These are phyloP conservation scores for Hyla sarda DNA, from an alignment of 2,113 vertebrate genomes.

Conservation along the genomic window DNA sequence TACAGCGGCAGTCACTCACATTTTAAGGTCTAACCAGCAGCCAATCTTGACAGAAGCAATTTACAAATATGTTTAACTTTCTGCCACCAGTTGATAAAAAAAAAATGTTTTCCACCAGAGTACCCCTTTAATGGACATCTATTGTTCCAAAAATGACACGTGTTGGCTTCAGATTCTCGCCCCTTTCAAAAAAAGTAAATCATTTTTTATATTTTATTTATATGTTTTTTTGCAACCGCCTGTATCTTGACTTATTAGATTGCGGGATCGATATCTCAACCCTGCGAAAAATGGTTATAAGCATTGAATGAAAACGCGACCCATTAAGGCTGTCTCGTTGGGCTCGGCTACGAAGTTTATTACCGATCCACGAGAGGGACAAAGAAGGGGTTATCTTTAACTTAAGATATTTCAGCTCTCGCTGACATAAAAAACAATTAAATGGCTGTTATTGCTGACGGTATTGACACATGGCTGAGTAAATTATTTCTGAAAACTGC, in stretches of 20 bases:
- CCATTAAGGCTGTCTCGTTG: constrained; percentile 55
- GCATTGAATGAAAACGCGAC: constrained; percentile 49
- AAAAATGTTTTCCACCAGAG: too few relatives aligned
- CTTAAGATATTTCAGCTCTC: constrained; percentile 50
- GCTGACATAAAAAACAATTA: constrained; percentile 56
- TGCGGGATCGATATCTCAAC: constrained; percentile 47
- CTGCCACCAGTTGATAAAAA: too few relatives aligned
- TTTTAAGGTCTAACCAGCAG: too few relatives aligned
- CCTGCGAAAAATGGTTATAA: constrained; percentile 51
- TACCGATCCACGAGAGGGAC: constrained; percentile 46
- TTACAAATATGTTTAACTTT: too few relatives aligned
- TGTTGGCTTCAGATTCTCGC: neutral
- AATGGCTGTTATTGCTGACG: constrained; percentile 46
- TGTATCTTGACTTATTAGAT: constrained; percentile 45
- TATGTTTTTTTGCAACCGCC: neutral
- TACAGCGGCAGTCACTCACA: too few relatives aligned
- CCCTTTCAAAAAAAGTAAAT: constrained; percentile 5
- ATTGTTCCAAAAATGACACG: neutral
- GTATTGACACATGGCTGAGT: constrained; percentile 53
- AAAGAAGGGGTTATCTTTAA: constrained; percentile 53
- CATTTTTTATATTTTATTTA: too few relatives aligned
- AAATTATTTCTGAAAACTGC: constrained; percentile 56
- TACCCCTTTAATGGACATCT: neutral
- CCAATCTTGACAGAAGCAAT: too few relatives aligned
- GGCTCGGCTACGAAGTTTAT: constrained; percentile 51